Evolutionary conservation across 2,888 invertebrate genomes (phyloP).

Genomic region (Lathronympha strigana): DNA sequence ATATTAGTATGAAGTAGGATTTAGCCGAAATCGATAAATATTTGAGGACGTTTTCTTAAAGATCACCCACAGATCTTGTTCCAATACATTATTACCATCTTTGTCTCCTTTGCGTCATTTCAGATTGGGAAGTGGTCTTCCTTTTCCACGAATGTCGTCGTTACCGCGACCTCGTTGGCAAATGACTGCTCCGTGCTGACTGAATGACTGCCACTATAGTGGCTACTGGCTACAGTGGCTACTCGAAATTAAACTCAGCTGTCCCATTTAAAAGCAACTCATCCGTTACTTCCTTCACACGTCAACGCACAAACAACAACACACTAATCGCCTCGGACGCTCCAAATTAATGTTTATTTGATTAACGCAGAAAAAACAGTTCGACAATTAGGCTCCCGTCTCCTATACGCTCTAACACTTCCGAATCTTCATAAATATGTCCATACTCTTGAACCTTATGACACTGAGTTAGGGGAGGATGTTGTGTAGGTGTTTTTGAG

Average conservation of each 20-base stretch:
- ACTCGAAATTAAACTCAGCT: constrained; percentile 9
- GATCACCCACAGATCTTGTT: no score
- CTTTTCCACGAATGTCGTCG: no score
- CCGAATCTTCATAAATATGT: background rate
- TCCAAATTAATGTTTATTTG: constrained; percentile 71
- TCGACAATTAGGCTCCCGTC: constrained; percentile 41
- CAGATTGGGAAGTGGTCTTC: no score
- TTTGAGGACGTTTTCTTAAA: no score
- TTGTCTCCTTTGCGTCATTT: no score
- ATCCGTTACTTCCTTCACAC: constrained; percentile 51
- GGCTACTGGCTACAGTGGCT: background rate
- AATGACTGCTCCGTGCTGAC: no score
- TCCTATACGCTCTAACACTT: background rate
- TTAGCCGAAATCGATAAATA: no score
- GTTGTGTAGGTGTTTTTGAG: background rate
- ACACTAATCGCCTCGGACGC: constrained; percentile 59
- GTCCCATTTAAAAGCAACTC: constrained; percentile 14
- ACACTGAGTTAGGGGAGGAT: background rate
- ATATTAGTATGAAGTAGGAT: no score
- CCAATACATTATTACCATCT: no score
- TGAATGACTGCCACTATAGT: background rate
- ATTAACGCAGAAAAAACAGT: constrained; percentile 61
- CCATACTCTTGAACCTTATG: background rate
- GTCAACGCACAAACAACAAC: constrained; percentile 56
- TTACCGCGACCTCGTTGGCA: no score